A percentile compares a stretch with the other conserved stretches of the same genome.
phyloP scores from a whole-genome alignment of 2,797 vertebrate genomes.

The Ctenopoma kingsleyae region DNA sequence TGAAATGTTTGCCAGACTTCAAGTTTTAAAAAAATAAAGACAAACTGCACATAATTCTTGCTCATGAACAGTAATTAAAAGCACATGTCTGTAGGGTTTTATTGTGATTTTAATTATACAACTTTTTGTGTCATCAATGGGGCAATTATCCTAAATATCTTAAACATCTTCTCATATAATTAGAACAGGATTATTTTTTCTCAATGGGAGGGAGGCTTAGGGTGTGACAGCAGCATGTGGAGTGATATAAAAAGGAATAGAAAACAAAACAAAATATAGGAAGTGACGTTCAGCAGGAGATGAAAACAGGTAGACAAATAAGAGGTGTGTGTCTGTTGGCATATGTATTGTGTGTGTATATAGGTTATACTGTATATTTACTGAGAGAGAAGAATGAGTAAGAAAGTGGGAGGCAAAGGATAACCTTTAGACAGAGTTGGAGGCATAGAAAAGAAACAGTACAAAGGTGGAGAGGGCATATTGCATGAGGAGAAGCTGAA shows the following conservation, averaged over 20 bases:
- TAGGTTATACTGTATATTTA: slow-evolving; percentile 4
- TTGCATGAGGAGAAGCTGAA: slow-evolving; percentile 27
- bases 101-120: too few species aligned
- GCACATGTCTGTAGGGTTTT: too few species aligned
- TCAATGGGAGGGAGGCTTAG: neutral
- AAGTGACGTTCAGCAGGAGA: slow-evolving; percentile 41
- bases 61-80: neutral
- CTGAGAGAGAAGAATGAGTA: slow-evolving; percentile 29
- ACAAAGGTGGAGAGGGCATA: slow-evolving; percentile 36
- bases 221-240: neutral
- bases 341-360: neutral
- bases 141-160: neutral
- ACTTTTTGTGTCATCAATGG: too few species aligned
- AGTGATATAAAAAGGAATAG: slow-evolving; percentile 19
- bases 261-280: slow-evolving; percentile 21
- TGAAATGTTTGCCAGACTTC: too few species aligned
- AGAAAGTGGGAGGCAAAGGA: slow-evolving; percentile 53
- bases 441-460: slow-evolving; percentile 43
- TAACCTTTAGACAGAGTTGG: slow-evolving; percentile 59
- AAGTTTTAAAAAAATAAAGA: too few species aligned
- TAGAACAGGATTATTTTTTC: neutral
- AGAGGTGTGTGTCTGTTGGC: slow-evolving; percentile 12
- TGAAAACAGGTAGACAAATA: slow-evolving; percentile 16
- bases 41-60: slow-evolving; percentile 1
- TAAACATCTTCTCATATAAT: neutral